Percentiles rank a stretch among this genome's conserved stretches.
phyloP scores from a whole-genome alignment of 2,888 invertebrate genomes.

The Furcula furcula region DNA sequence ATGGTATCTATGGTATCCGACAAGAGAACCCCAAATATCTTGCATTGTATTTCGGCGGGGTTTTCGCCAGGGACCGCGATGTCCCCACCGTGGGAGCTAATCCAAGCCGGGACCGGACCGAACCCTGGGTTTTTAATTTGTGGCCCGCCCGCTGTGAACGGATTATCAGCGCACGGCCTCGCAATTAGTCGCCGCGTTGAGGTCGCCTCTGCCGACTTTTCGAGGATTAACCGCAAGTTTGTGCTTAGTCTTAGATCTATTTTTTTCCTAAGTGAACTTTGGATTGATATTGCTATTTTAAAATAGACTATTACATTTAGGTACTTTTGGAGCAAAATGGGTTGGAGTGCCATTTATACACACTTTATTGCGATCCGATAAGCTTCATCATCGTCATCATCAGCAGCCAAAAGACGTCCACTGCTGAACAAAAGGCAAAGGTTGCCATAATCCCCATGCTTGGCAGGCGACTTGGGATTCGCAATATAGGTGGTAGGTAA shows the following conservation, averaged over 20 bases:
- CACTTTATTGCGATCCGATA: too few species aligned
- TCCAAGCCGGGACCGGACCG: slow-evolving; percentile 50
- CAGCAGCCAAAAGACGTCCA: too few species aligned
- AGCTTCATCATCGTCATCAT: too few species aligned
- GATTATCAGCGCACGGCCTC: slow-evolving; percentile 68
- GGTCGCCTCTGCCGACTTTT: slow-evolving; percentile 48
- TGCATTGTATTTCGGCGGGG: slow-evolving; percentile 3
- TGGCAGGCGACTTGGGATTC: too few species aligned
- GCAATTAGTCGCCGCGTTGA: slow-evolving; percentile 70
- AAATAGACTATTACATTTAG: neutral
- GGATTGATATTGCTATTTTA: slow-evolving; percentile 3
- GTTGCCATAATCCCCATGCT: too few species aligned
- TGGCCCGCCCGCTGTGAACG: slow-evolving; percentile 74
- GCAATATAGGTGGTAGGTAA: too few species aligned
- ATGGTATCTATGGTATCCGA: neutral
- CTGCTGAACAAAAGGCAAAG: too few species aligned
- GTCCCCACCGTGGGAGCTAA: slow-evolving; percentile 56
- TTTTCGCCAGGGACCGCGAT: slow-evolving; percentile 32
- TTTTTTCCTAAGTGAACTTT: slow-evolving; percentile 22
- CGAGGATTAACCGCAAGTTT: slow-evolving; percentile 44
- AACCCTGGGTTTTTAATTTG: slow-evolving; percentile 77
- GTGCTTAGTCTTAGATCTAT: slow-evolving; percentile 22
- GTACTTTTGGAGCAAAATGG: too few species aligned
- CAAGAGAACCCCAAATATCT: neutral
- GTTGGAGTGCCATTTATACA: too few species aligned